Percentiles rank a stretch among this genome's conserved stretches.
Conservation (phyloP, 2,113 vertebrate species). For the Oncorhynchus tshawytscha region DNA sequence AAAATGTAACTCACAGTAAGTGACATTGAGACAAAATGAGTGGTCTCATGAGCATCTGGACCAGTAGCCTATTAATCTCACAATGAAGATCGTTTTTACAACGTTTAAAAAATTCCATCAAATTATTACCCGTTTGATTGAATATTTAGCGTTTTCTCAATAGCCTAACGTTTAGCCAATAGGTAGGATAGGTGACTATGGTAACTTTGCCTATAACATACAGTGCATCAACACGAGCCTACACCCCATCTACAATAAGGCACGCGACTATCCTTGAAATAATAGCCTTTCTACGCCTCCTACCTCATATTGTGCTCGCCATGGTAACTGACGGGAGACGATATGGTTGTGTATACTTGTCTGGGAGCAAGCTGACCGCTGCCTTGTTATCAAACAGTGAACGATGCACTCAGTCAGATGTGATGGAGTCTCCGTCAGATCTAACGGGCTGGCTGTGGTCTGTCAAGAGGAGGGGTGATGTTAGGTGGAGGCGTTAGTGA, state of each 20-base stretch:
- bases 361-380: constrained; percentile 61
- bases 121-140: no score
- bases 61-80: no score
- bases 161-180: no score
- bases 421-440: constrained; percentile 46
- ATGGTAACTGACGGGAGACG: constrained; percentile 64
- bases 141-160: no score
- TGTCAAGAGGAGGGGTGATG: constrained; percentile 39
- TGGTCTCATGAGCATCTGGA: no score
- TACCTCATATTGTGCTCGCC: constrained; percentile 85
- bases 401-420: constrained; percentile 49
- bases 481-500: not conserved
- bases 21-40: no score
- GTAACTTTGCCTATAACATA: no score
- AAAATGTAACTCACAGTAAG: no score
- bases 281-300: constrained; percentile 23
- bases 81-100: no score
- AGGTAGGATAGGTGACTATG: no score
- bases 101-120: no score
- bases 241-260: not conserved
- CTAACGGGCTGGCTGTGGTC: constrained; percentile 59
- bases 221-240: no score
- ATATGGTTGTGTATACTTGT: constrained; percentile 45
- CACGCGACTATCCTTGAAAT: not conserved
- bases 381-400: constrained; percentile 25